A percentile compares a stretch with the other conserved stretches of the same genome.
phyloP scores from a whole-genome alignment of 2,113 vertebrate species.

The Microcebus murinus region DNA sequence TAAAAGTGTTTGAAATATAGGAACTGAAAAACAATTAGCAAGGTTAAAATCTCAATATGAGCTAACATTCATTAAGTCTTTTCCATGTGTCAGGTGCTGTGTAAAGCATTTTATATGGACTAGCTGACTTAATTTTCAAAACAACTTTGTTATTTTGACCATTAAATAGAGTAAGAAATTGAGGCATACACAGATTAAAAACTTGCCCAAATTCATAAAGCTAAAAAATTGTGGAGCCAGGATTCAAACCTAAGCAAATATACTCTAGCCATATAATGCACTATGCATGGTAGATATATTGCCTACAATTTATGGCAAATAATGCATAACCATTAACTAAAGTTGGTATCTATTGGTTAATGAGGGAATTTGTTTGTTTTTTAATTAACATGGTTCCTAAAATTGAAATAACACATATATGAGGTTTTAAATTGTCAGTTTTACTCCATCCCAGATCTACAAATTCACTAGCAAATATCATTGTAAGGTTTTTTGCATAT shows the following conservation, averaged over 20 bases:
- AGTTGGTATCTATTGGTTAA: not conserved
- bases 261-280: too few relatives aligned
- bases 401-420: not conserved
- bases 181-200: not conserved
- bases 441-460: not conserved
- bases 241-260: not conserved
- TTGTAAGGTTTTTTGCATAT: not conserved
- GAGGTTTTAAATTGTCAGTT: not conserved
- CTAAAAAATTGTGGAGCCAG: not conserved
- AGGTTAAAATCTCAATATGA: not conserved
- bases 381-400: not conserved
- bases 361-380: not conserved
- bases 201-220: not conserved
- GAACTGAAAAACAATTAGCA: not conserved
- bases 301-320: not conserved
- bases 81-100: not conserved
- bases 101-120: not conserved
- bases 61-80: not conserved
- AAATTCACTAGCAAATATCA: not conserved
- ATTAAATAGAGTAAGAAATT: not conserved
- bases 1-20: not conserved
- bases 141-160: not conserved
- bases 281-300: not conserved
- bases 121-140: not conserved
- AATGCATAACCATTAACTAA: not conserved